Evolutionary conservation across 2,888 invertebrate genomes (phyloP), one percentile per base, ranked within the genome.

Genomic region (Chirona hameri): DNA sequence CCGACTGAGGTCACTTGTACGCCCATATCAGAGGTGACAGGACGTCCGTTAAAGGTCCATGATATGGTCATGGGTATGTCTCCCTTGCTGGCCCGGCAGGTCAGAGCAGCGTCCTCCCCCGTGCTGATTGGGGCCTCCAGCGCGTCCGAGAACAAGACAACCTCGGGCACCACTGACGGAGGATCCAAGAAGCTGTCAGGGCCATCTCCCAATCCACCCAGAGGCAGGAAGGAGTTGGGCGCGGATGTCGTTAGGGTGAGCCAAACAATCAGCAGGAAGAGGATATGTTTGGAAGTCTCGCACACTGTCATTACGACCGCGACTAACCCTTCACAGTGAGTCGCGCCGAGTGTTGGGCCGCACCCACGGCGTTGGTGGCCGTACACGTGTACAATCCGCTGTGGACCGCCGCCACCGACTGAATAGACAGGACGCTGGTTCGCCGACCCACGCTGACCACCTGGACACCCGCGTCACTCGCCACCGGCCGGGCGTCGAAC

Each of bases 161-260:
- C 90, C 90, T 93, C 92, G 84, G 94, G 94, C 87, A 92, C 91
- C 90, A 92, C 95, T 94, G 89, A n/a, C n/a, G n/a, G n/a, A n/a
- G n/a, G n/a, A n/a, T n/a, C n/a, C n/a, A n/a, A n/a, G n/a, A n/a
- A n/a, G n/a, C n/a, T n/a, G n/a, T n/a, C n/a, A n/a, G n/a, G n/a
- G n/a, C n/a, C n/a, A n/a, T n/a, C n/a, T n/a, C n/a, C n/a, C n/a
- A n/a, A n/a, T n/a, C n/a, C n/a, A n/a, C n/a, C n/a, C n/a, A n/a
- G n/a, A n/a, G n/a, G n/a, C n/a, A n/a, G n/a, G n/a, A n/a, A n/a
- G n/a, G n/a, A n/a, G n/a, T n/a, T n/a, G n/a, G n/a, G n/a, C n/a
- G n/a, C n/a, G n/a, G n/a, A n/a, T n/a, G n/a, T n/a, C n/a, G n/a
- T n/a, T n/a, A n/a, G n/a, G n/a, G n/a, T n/a, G n/a, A n/a, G n/a